These are phyloP conservation scores for Nephotettix cincticeps DNA, from an alignment of 1,140 invertebrate species.

Conservation along the genomic window DNA sequence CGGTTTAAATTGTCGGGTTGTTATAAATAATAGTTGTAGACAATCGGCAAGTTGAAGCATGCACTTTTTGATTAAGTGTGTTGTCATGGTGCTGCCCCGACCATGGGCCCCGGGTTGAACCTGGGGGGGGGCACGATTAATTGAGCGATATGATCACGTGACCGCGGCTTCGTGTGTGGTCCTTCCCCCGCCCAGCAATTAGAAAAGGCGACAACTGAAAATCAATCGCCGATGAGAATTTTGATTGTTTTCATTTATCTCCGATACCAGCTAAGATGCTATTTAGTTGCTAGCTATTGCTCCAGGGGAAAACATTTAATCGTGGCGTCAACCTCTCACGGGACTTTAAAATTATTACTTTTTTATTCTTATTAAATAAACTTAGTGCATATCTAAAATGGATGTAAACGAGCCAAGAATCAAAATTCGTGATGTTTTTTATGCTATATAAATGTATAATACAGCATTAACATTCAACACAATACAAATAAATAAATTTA, in stretches of 20 bases:
- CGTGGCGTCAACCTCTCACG: too few species aligned
- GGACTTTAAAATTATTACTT: too few species aligned
- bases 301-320: too few species aligned
- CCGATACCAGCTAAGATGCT: too few species aligned
- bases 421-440: too few species aligned
- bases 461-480: too few species aligned
- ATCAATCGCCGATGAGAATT: background rate
- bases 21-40: constrained; percentile 16
- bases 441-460: too few species aligned
- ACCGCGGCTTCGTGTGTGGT: constrained; percentile 3
- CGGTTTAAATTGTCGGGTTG: constrained; percentile 14
- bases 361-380: too few species aligned
- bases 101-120: background rate
- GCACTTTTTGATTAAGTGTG: constrained; percentile 9
- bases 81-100: background rate
- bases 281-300: too few species aligned
- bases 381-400: too few species aligned
- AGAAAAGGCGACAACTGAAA: background rate
- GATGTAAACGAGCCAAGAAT: too few species aligned
- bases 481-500: too few species aligned
- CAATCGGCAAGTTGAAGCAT: background rate
- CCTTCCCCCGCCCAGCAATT: background rate
- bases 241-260: background rate
- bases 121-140: constrained; percentile 8
- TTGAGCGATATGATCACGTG: constrained; percentile 12